phyloP scores from a whole-genome alignment of 1,140 invertebrate species.

The Doryteuthis pealeii region DNA sequence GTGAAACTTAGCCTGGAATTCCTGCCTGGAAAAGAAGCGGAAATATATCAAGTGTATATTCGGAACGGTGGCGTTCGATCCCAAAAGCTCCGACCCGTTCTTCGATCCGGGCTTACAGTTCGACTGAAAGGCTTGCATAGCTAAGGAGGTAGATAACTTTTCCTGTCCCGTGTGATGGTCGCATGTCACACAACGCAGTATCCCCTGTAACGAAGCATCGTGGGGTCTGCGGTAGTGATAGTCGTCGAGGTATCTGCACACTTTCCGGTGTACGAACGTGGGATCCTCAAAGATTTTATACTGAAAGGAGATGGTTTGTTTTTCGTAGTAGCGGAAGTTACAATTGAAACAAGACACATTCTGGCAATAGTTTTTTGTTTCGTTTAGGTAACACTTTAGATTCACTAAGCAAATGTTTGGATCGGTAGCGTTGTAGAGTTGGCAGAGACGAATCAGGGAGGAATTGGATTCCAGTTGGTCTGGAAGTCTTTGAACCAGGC shows the following conservation, averaged over 20 bases:
- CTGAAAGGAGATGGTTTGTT: neutral
- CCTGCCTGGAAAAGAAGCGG: slow-evolving; percentile 2
- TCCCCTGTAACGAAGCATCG: neutral
- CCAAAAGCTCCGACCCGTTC: neutral
- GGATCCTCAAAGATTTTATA: neutral
- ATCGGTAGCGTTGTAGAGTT: neutral
- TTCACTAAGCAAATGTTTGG: neutral
- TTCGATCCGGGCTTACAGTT: neutral
- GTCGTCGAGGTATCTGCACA: neutral
- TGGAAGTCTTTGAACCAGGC: no score
- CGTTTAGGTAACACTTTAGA: neutral
- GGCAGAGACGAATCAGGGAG: neutral
- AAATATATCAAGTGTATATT: slow-evolving; percentile 1
- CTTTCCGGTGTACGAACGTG: neutral
- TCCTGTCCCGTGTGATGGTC: neutral
- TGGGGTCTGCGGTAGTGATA: neutral
- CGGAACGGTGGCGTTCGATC: neutral
- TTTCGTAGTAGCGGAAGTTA: neutral
- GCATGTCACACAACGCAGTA: neutral
- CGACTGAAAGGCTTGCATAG: neutral
- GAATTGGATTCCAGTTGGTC: neutral
- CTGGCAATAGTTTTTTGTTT: neutral
- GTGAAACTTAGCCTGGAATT: neutral
- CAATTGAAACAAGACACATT: neutral
- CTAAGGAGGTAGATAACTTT: neutral